These are phyloP conservation scores for Anabacerthia variegaticeps DNA, from an alignment of 2,797 vertebrate species.

Conservation along the genomic window DNA sequence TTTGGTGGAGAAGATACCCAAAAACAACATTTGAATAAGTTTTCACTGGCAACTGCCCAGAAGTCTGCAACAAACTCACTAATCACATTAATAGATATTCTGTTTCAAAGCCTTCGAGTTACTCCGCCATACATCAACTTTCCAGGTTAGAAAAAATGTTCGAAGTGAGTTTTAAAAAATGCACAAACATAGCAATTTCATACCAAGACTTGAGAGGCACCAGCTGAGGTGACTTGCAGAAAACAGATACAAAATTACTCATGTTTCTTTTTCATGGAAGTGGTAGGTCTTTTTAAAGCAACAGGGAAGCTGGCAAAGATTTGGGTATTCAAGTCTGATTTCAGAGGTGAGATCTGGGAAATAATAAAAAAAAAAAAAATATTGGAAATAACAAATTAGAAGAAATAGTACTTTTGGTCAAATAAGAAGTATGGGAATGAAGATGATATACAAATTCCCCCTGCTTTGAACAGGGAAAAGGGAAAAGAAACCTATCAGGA, in stretches of 20 bases:
- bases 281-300: background rate
- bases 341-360: background rate
- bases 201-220: accelerated
- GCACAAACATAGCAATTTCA: background rate
- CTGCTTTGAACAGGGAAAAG: background rate
- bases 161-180: background rate
- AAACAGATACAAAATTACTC: background rate
- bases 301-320: background rate
- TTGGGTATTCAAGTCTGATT: background rate
- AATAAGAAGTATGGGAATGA: background rate
- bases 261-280: background rate
- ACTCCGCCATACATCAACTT: background rate
- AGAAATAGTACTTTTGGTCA: background rate
- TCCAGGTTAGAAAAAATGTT: background rate
- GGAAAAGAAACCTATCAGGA: background rate
- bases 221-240: background rate
- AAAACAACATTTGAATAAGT: background rate
- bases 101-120: background rate
- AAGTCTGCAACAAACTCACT: background rate
- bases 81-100: background rate
- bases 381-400: background rate
- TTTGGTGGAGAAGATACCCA: background rate
- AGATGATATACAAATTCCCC: accelerated
- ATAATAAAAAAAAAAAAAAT: background rate
- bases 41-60: background rate